These are phyloP conservation scores for Podarcis raffonei DNA, from an alignment of 2,113 vertebrate genomes.

Conservation along the genomic window DNA sequence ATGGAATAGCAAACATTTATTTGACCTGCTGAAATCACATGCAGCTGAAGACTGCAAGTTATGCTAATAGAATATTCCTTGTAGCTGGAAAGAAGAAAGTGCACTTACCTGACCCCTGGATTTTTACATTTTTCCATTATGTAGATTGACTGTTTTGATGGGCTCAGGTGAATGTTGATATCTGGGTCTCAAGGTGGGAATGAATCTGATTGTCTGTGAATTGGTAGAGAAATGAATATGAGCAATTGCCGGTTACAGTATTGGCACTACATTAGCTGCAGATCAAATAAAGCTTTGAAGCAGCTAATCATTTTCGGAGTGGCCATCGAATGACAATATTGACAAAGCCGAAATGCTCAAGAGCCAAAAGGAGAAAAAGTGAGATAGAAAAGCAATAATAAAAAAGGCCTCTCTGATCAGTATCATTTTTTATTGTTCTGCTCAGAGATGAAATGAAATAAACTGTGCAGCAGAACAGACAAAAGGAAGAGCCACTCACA, in stretches of 20 bases:
- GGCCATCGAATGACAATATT: conserved; percentile 45
- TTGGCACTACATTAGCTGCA: conserved; percentile 44
- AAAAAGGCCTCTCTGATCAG: conserved; percentile 32
- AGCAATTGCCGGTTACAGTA: conserved; percentile 54
- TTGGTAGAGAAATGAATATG: conserved; percentile 63
- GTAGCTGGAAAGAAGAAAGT: conserved; percentile 53
- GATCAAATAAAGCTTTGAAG: conserved; percentile 63
- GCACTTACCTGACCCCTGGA: conserved; percentile 37
- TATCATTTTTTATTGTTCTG: conserved; percentile 40
- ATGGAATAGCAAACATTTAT: conserved; percentile 44
- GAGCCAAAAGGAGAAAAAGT: conserved; percentile 35
- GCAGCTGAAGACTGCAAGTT: conserved; percentile 14
- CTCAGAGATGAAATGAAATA: conserved; percentile 34
- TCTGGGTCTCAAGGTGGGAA: conserved; percentile 54
- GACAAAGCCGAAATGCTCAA: conserved; percentile 43
- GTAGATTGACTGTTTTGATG: conserved; percentile 70
- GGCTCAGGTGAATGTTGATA: conserved; percentile 63
- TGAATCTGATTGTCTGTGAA: conserved; percentile 61
- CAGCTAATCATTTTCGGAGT: conserved; percentile 60
- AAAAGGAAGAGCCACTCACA: not conserved
- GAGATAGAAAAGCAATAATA: conserved; percentile 12
- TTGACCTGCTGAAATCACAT: conserved; percentile 9
- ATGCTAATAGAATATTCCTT: conserved; percentile 55
- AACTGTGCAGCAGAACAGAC: conserved; percentile 12
- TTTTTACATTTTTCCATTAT: conserved; percentile 65